Base-by-base conservation (phyloP, 2,113 vertebrate genomes). In the Microcebus ravelobensis region DNA sequence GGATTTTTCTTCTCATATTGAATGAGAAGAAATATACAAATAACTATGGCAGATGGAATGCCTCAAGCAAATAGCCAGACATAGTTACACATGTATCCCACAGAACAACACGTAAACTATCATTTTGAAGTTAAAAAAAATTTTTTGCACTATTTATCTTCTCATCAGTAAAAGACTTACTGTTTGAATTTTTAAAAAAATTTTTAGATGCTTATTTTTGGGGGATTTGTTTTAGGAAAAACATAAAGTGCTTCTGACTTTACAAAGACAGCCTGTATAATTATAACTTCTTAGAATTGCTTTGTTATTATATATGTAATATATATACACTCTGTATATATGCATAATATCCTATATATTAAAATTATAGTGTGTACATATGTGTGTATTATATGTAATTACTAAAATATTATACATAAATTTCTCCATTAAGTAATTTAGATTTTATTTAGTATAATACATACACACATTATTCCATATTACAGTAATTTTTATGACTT, bases 51-150 rank as follows among this genome's bases (percentile, higher is more conserved):
- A 74, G 27, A 61, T 34, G 50, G 61, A 52, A 74, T 21, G 48
- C 18, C 36, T 84, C 57, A 73, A 6, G 45, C 23, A 52, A 48
- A 45, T 17, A 70, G 14, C n/a, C 29, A 17, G 36, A 36, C 36
- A 45, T 65, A 29, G 17, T n/a, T 50, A 73, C 39, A 77, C 31
- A 15, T 6, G 63, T 17, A 27, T 50, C 85, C 42, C 71, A 29
- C 61, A 57, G 70, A 84, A 57, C 6, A 74, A 25, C 14, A 34
- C 61, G 23, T 95, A 84, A 55, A 23, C 39, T 18, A 9, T 57
- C 90, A 83, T 45, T 83, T n/a, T 34, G 14, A 87, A 96, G 31
- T 21, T 87, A 50, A 31, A 61, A 96, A 91, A 96, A 52, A 27
- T 1, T 34, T 59, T 20, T 67, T 27, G 8, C 34, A 34, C 18